Conservation (phyloP, 2,113 vertebrate species). For the Trinectes maculatus region DNA sequence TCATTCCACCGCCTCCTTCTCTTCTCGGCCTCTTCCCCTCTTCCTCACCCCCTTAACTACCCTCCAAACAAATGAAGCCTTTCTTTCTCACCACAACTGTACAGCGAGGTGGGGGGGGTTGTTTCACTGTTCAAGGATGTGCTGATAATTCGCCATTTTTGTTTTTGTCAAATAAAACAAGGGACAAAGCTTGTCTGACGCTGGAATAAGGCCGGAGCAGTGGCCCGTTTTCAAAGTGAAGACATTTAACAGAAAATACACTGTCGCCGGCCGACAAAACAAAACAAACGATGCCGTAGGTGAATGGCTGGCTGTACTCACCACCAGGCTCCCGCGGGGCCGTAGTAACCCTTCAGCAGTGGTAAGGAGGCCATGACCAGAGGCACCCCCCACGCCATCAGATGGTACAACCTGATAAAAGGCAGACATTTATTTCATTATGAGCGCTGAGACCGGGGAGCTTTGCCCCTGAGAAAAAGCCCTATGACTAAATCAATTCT, state of each 20-base stretch:
- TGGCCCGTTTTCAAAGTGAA: conserved; percentile 35
- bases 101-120: not conserved
- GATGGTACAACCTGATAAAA: conserved; percentile 81
- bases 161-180: conserved; percentile 46
- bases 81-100: conserved; percentile 30
- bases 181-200: conserved; percentile 22
- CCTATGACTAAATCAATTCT: conserved; percentile 44
- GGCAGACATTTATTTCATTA: conserved; percentile 54
- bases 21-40: conserved; percentile 53
- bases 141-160: conserved; percentile 67
- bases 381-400: conserved; percentile 82
- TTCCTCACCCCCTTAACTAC: conserved; percentile 53
- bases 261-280: conserved; percentile 12
- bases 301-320: conserved; percentile 53
- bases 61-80: conserved; percentile 65
- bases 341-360: conserved; percentile 80
- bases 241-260: conserved; percentile 43
- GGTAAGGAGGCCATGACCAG: conserved; percentile 80
- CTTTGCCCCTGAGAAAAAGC: conserved; percentile 22
- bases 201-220: conserved; percentile 44
- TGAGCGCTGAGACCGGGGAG: conserved; percentile 7
- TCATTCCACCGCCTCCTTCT: conserved; percentile 66
- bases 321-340: conserved; percentile 81
- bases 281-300: not conserved
- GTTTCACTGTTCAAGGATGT: conserved; percentile 53